Evolutionary conservation across 35 echinoderm and acorn worm genomes (phyloP), one percentile per base, ranked within the genome.

Genomic region (Diadema setosum): DNA sequence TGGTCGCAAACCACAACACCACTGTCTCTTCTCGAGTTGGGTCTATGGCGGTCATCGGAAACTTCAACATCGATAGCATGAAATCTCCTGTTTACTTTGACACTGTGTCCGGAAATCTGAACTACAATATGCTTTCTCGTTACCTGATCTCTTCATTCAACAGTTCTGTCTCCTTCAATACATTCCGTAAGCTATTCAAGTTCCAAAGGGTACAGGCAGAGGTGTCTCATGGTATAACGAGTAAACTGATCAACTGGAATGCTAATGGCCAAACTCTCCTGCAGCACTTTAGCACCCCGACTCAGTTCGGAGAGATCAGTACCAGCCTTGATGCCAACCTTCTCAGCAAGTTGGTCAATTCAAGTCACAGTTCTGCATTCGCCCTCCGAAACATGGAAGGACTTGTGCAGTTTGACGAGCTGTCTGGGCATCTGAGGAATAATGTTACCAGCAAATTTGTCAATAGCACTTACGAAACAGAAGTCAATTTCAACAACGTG

Each of bases 1-100:
- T 76, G 70, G 70, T 76, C 20, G 70, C 70, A 3, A 76, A 76
- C 27, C 70, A 76, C 35, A 76, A 43, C 70, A 76, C 70, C 23
- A 40, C 70, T 35, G 60, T 90, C 33, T 27, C 58, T 25, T 83
- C 80, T 15, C 58, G 78, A 8, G 20, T 95, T 84, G 89, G 42
- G 25, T 92, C 91, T 48, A 21, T 92, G 31, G 91, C 48, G 42
- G 70, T 84, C 15, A 75, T 58, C 82, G 89, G 60, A 32, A 91
- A 49, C 85, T 89, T 65, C 81, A 82, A 84, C 83, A 87, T 95
- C 83, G 78, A 91, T 33, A 73, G 73, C 30, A 83, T 95, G 80
- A 80, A 58, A 20, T 18, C 39, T 8, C 58, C 50, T 24, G 59
- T 48, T 23, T 39, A 65, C 2, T 95, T 95, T 70, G 85, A 85